Evolutionary conservation across 2,888 invertebrate species (phyloP).

Genomic region (Ariolimax columbianus): DNA sequence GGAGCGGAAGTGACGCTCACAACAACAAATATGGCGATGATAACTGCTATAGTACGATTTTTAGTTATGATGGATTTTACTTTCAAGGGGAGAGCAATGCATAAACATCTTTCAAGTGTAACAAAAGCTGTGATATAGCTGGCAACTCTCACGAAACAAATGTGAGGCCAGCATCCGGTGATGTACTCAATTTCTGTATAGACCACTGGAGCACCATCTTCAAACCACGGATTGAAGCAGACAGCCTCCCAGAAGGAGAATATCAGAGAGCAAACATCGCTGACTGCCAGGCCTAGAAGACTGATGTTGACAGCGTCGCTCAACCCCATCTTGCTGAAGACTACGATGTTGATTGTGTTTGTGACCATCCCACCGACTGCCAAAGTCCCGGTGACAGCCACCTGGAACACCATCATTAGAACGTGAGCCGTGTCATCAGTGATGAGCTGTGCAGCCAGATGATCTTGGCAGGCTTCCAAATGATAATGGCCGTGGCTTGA

Average conservation of each 20-base stretch:
- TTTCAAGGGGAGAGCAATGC: conserved; percentile 33
- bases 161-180: conserved; percentile 44
- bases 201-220: conserved; percentile 85
- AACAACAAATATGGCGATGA: background rate
- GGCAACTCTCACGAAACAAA: conserved; percentile 28
- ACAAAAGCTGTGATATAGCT: conserved; percentile 43
- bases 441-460: background rate
- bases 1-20: conserved; percentile 22
- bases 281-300: conserved; percentile 20
- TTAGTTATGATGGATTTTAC: conserved; percentile 37
- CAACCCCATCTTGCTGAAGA: conserved; percentile 33
- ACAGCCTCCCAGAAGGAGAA: conserved; percentile 29
- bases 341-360: conserved; percentile 37
- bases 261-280: conserved; percentile 36
- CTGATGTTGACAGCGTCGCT: conserved; percentile 42
- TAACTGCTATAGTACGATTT: conserved; percentile 2
- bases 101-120: conserved; percentile 38
- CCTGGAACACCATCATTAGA: conserved; percentile 17
- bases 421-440: conserved; percentile 21
- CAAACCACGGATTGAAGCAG: conserved; percentile 39
- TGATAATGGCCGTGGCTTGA: background rate
- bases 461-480: background rate
- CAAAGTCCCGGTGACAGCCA: conserved; percentile 26
- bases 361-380: conserved; percentile 31
- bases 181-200: conserved; percentile 90